These are phyloP conservation scores for Galbula dea DNA, from an alignment of 2,113 vertebrate species.

Conservation along the genomic window DNA sequence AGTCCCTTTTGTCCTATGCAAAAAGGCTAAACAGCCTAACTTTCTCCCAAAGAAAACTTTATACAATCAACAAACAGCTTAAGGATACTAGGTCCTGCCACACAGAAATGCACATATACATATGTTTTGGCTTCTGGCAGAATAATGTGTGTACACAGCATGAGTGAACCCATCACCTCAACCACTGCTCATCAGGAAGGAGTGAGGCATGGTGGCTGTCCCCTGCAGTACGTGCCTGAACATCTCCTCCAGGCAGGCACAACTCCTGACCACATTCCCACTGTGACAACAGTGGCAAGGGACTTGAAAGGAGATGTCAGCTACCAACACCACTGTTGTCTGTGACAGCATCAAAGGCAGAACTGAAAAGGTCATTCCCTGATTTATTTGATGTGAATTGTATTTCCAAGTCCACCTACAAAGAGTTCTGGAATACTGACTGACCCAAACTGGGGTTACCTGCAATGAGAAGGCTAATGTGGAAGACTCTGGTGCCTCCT, in stretches of 20 bases:
- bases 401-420: slow-evolving; percentile 30
- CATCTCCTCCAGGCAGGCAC: background rate
- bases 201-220: background rate
- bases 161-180: background rate
- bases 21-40: background rate
- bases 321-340: background rate
- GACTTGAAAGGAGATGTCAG: slow-evolving; percentile 38
- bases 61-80: background rate
- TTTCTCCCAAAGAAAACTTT: background rate
- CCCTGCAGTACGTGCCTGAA: background rate
- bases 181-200: background rate
- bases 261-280: background rate
- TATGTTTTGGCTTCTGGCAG: background rate
- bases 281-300: background rate
- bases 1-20: background rate
- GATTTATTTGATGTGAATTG: background rate
- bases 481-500: background rate
- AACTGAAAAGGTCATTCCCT: slow-evolving; percentile 32
- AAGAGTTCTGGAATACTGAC: background rate
- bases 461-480: background rate
- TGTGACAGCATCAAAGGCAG: slow-evolving; percentile 19
- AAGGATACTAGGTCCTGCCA: background rate
- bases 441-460: background rate
- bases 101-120: background rate
- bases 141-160: background rate